These are phyloP conservation scores for Choristoneura fumiferana DNA, from an alignment of 1,140 invertebrate species.

Conservation along the genomic window DNA sequence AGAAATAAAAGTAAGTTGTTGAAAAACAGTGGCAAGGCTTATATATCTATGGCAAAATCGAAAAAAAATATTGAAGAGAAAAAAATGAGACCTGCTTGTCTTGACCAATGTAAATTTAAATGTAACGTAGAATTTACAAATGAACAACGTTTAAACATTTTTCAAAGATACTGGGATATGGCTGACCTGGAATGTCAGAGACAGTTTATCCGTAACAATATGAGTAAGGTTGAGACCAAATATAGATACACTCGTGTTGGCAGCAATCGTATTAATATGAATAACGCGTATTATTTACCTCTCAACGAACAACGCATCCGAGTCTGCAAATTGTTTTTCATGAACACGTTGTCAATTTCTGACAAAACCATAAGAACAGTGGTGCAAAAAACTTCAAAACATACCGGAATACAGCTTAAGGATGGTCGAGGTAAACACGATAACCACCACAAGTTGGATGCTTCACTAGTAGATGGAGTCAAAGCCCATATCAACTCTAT, in stretches of 20 bases:
- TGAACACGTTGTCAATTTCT: constrained; percentile 34
- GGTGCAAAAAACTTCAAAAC: constrained; percentile 28
- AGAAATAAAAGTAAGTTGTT: not conserved
- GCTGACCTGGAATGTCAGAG: constrained; percentile 32
- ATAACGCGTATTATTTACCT: constrained; percentile 32
- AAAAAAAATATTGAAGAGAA: constrained; percentile 30
- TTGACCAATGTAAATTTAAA: constrained; percentile 30
- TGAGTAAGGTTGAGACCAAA: constrained; percentile 31
- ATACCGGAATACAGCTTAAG: constrained; percentile 22
- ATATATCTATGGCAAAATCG: constrained; percentile 25
- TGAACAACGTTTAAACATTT: constrained; percentile 28
- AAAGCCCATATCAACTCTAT: constrained; percentile 43
- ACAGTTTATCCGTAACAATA: constrained; percentile 33
- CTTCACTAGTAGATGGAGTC: constrained; percentile 17
- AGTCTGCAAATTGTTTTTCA: constrained; percentile 38
- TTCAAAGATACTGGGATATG: constrained; percentile 25
- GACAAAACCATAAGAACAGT: constrained; percentile 36
- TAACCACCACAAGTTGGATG: not conserved
- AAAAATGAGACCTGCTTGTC: constrained; percentile 33
- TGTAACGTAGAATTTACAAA: constrained; percentile 24
- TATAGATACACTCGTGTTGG: constrained; percentile 33
- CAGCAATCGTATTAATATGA: constrained; percentile 27
- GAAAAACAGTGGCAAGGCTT: not conserved
- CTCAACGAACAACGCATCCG: constrained; percentile 25
- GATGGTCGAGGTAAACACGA: constrained; percentile 6